Conservation (phyloP, 2,888 invertebrate genomes). For the Brachylomia viminalis region DNA sequence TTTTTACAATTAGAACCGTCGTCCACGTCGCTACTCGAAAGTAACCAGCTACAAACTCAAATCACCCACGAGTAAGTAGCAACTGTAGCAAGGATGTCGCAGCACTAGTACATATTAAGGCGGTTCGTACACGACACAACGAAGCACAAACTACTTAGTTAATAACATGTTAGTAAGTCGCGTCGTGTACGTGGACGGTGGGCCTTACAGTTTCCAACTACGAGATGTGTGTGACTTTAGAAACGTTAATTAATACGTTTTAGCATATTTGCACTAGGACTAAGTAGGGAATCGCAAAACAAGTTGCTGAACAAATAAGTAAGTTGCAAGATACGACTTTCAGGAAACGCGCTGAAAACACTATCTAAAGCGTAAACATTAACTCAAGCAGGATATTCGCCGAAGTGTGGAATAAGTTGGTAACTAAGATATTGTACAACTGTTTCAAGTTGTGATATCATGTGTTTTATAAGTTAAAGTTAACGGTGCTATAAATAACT, state of each 20-base stretch:
- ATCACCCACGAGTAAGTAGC: neutral
- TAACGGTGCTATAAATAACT: constrained; percentile 10
- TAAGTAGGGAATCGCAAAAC: constrained; percentile 30
- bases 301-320: constrained; percentile 57
- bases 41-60: neutral
- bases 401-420: constrained; percentile 45
- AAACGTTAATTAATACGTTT: constrained; percentile 59
- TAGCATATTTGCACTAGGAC: constrained; percentile 40
- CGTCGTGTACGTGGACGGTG: neutral
- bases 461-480: constrained; percentile 29
- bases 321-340: constrained; percentile 50
- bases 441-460: constrained; percentile 37
- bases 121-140: neutral
- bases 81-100: too few relatives aligned
- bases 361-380: constrained; percentile 57
- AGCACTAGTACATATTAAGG: neutral
- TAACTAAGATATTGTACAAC: constrained; percentile 37
- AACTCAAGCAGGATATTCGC: constrained; percentile 45
- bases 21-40: neutral
- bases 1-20: constrained; percentile 8
- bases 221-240: constrained; percentile 39
- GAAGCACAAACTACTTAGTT: neutral
- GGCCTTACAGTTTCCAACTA: constrained; percentile 33
- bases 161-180: neutral
- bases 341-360: constrained; percentile 50